These are phyloP conservation scores for Hyla sarda DNA, from an alignment of 2,113 vertebrate species.

Conservation along the genomic window DNA sequence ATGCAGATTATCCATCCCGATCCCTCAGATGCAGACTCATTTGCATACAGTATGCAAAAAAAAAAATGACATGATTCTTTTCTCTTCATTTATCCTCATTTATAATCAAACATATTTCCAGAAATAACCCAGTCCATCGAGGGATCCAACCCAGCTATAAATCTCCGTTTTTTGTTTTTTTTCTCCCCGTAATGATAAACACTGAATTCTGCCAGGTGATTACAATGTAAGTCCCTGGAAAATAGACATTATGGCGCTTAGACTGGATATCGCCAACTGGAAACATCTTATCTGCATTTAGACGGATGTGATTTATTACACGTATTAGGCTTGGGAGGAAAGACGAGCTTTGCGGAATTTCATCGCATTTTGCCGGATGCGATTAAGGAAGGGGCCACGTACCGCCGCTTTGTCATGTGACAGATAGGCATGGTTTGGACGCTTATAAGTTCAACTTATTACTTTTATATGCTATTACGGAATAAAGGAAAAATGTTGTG, in stretches of 20 bases:
- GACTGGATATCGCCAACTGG: constrained; percentile 19
- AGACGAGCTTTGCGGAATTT: not conserved
- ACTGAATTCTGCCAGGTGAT: constrained; percentile 10
- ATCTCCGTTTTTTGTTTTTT: not conserved
- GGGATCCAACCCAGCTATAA: not conserved
- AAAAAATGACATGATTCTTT: not conserved
- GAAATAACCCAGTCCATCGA: not conserved
- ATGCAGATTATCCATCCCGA: not conserved
- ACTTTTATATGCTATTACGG: not conserved
- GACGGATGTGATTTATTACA: constrained; percentile 13
- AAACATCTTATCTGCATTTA: constrained; percentile 44
- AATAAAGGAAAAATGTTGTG: not conserved
- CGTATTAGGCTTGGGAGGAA: not conserved
- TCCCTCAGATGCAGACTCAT: not conserved
- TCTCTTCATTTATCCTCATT: not conserved
- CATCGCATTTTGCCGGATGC: not conserved
- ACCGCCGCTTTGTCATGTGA: not conserved
- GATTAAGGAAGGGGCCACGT: not conserved
- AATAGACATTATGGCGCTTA: constrained; percentile 10
- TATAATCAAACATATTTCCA: not conserved
- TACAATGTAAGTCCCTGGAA: constrained; percentile 20
- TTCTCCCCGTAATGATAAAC: constrained; percentile 7
- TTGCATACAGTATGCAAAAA: not conserved
- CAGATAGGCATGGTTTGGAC: not conserved
- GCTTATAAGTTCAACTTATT: not conserved